A percentile compares a stretch with the other conserved stretches of the same genome.
phyloP scores from a whole-genome alignment of 37 sponge, comb jelly and placozoan species.

The Bolinopsis microptera region DNA sequence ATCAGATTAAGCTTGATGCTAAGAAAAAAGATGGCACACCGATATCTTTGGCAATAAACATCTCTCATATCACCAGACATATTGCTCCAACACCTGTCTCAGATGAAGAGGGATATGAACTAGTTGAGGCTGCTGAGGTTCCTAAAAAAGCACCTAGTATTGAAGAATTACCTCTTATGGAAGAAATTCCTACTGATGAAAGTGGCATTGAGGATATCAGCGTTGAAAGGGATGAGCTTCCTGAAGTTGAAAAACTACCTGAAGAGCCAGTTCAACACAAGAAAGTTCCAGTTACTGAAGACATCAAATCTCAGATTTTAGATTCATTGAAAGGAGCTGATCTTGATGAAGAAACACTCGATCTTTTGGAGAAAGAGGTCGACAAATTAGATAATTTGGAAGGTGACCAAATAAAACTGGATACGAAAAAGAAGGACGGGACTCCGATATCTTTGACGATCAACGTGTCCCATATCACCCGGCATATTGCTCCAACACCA shows the following conservation, averaged over 20 bases:
- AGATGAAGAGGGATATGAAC: background rate
- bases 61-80: conserved; percentile 25
- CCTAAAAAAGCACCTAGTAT: background rate
- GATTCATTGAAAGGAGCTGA: background rate
- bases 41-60: background rate
- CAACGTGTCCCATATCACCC: background rate
- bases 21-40: conserved; percentile 44
- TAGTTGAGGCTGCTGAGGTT: background rate
- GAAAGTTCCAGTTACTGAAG: conserved; percentile 18
- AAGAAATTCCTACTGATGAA: background rate
- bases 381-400: background rate
- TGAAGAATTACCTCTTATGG: background rate
- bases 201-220: background rate
- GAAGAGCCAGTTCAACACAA: background rate
- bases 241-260: background rate
- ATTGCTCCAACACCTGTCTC: background rate
- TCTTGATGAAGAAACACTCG: conserved; percentile 19
- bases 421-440: conserved; percentile 4
- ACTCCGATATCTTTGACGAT: conserved; percentile 24
- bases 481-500: background rate
- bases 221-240: background rate
- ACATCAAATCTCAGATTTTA: conserved; percentile 30
- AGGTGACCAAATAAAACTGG: background rate
- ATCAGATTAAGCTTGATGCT: background rate
- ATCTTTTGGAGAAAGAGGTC: conserved; percentile 9